Conservation (phyloP, 2,888 invertebrate species). For the Eubasilissa splendida region DNA sequence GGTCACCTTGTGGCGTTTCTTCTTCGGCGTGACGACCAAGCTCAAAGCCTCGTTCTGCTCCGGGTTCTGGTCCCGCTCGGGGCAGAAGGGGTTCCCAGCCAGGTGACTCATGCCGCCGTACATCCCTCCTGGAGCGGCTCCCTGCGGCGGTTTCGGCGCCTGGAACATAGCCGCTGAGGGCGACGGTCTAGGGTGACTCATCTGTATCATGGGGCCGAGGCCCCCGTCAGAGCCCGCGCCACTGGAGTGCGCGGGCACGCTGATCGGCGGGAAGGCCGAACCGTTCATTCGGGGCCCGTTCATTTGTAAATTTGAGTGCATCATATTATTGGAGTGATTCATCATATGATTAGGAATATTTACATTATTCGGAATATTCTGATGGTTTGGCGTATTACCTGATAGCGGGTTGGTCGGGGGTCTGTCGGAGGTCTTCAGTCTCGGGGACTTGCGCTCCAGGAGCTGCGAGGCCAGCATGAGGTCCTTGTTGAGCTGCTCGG, state of each 20-base stretch:
- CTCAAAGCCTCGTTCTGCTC: constrained; percentile 96
- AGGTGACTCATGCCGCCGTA: constrained; percentile 78
- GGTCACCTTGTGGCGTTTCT: constrained; percentile 97
- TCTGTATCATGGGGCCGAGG: constrained; percentile 73
- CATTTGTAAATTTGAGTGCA: constrained; percentile 71
- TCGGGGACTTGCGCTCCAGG: constrained; percentile 87
- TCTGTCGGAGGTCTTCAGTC: constrained; percentile 82
- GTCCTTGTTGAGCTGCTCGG: constrained; percentile 90
- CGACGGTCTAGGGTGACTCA: constrained; percentile 79
- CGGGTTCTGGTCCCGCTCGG: constrained; percentile 80
- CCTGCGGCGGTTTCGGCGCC: constrained; percentile 85
- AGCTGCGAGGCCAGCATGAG: constrained; percentile 86
- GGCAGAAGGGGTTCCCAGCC: constrained; percentile 72
- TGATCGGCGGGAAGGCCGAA: constrained; percentile 71
- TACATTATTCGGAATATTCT: constrained; percentile 60
- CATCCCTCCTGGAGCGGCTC: constrained; percentile 67
- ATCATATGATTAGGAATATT: constrained; percentile 69
- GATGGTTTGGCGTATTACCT: constrained; percentile 74
- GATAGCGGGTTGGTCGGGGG: constrained; percentile 73
- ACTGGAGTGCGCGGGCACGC: constrained; percentile 69
- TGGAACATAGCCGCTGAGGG: constrained; percentile 85
- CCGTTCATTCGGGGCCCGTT: constrained; percentile 76
- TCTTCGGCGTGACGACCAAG: constrained; percentile 94
- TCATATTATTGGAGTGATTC: constrained; percentile 69
- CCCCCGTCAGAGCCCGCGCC: constrained; percentile 60